phyloP scores from a whole-genome alignment of 2,888 invertebrate species.

The Phytoseiulus persimilis region DNA sequence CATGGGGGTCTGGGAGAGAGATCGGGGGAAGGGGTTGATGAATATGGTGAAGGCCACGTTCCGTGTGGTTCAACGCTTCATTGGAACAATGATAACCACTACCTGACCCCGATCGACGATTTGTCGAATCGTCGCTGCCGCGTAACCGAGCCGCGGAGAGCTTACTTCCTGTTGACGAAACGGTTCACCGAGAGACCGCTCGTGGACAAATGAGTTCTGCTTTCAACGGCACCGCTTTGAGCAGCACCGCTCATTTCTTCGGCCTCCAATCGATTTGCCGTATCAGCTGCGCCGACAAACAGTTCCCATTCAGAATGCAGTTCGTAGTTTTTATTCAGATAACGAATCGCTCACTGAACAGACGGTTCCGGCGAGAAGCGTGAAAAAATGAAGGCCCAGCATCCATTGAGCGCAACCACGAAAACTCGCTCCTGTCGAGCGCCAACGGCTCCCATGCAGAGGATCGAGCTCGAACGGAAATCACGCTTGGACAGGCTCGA shows the following conservation, averaged over 20 bases:
- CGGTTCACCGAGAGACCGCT: not conserved
- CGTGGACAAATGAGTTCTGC: not conserved
- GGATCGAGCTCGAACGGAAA: too few species aligned
- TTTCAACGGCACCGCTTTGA: not conserved
- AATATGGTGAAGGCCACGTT: not conserved
- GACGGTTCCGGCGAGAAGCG: not conserved
- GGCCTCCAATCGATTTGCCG: not conserved
- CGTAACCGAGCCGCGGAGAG: not conserved
- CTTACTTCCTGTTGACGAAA: not conserved
- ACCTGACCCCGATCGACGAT: not conserved
- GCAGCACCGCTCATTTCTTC: not conserved
- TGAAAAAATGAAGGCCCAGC: not conserved
- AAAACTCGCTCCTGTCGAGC: too few species aligned
- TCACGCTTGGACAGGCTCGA: too few species aligned
- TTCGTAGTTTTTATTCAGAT: not conserved
- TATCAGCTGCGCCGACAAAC: not conserved
- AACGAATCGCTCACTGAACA: not conserved
- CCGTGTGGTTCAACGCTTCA: not conserved
- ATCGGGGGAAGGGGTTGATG: not conserved
- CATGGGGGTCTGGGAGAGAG: too few species aligned
- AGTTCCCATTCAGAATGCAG: not conserved
- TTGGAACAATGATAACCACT: not conserved
- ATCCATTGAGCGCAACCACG: too few species aligned
- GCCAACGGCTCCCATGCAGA: too few species aligned
- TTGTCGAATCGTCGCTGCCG: not conserved